phyloP scores from a whole-genome alignment of 2,888 invertebrate genomes.

The Pilophorus perplexus region DNA sequence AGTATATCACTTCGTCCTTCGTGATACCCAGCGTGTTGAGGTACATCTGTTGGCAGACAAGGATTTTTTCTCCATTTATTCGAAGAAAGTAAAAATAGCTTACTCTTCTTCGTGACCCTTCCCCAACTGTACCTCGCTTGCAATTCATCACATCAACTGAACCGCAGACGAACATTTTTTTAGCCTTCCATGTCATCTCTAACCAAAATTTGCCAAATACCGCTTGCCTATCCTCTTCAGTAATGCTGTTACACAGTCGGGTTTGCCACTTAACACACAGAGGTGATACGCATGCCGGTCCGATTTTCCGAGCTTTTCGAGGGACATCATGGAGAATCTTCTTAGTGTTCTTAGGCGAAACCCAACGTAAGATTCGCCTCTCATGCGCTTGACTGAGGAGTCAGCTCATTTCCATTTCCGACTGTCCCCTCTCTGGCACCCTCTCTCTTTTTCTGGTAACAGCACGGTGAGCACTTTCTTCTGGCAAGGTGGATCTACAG shows the following conservation, averaged over 20 bases:
- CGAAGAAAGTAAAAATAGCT: not conserved
- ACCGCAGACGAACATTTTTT: constrained; percentile 10
- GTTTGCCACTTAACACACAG: not conserved
- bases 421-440: not conserved
- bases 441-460: not conserved
- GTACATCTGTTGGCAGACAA: not conserved
- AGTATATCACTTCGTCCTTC: not conserved
- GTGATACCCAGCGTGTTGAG: not conserved
- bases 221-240: constrained; percentile 1
- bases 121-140: not conserved
- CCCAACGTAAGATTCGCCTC: constrained; percentile 7
- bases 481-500: not conserved
- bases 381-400: too few relatives aligned
- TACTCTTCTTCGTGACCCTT: not conserved
- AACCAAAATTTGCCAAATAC: constrained; percentile 26
- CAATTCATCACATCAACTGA: not conserved
- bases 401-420: not conserved
- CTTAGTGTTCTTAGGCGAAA: not conserved
- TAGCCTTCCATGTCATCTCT: constrained; percentile 10
- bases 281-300: not conserved
- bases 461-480: not conserved
- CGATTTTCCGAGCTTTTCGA: not conserved
- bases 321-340: not conserved
- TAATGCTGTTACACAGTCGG: not conserved
- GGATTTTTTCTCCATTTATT: not conserved